Evolutionary conservation across 2,113 vertebrate species (phyloP), one percentile per base, ranked within the genome.

Genomic region (Vulpes ferrilata): DNA sequence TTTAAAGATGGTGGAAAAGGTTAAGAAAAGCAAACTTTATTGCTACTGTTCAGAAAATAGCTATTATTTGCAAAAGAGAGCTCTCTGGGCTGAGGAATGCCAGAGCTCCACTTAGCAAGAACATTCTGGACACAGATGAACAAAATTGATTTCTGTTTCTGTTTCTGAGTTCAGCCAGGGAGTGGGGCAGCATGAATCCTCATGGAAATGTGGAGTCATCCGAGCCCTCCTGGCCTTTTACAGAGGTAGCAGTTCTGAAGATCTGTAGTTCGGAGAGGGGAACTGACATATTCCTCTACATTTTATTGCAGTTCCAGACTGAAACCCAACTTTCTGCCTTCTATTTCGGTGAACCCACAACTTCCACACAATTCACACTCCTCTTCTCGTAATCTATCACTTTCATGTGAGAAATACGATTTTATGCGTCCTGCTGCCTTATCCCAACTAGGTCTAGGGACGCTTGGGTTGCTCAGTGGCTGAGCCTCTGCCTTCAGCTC

Each of bases 1-100:
- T 78, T 32, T 0, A 19, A 87, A 35, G 13, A 59, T 60, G 7
- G 38, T 59, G 51, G 32, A 67, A 67, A 79, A 79, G 67, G 60
- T 90, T 92, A 82, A 73, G 43, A 89, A 93, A 86, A 89, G 59
- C 60, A 83, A 71, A 27, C 73, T 53, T 65, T 13, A 78, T 48
- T 55, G 2, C 35, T 13, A 57, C 65, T 53, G 20, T 27, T 84
- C 19, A 57, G 57, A 65, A 71, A 89, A 65, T 60, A 25, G 22
- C 35, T 82, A 6, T 86, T 73, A 60, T 91, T 84, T 84, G 38
- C 87, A 71, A 60, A 78, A 78, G 74, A 65, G 64, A 88, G 35
- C 57, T 30, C 64, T 38, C n/a, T 7, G 13, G 71, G 59, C 11
- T 38, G 64, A 81, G 71, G 59, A 35, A 17, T 17, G 32, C 57